Evolutionary conservation across 2,888 invertebrate genomes (phyloP).

Genomic region (Eupsilia transversa): DNA sequence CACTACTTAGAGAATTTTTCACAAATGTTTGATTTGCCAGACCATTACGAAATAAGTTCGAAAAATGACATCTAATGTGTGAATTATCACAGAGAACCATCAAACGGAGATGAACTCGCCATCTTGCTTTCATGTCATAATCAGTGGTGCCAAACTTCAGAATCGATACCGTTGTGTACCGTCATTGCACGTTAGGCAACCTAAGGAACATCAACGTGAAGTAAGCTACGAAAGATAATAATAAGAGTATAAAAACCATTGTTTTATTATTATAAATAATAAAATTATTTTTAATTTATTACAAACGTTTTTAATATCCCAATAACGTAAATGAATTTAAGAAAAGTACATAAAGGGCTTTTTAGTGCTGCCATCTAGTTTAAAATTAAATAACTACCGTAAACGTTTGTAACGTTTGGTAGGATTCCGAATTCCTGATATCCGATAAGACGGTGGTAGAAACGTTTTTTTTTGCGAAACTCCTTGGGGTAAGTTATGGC

Average conservation of each 20-base stretch:
- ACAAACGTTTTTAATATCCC: not conserved
- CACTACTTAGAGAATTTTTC: slow-evolving; percentile 76
- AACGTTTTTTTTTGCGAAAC: too few species aligned
- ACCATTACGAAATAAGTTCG: slow-evolving; percentile 83
- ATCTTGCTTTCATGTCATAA: slow-evolving; percentile 90
- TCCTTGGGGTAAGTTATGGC: too few species aligned
- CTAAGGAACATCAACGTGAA: slow-evolving; percentile 69
- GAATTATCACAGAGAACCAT: slow-evolving; percentile 87
- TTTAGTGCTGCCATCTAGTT: slow-evolving; percentile 56
- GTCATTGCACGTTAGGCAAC: slow-evolving; percentile 76
- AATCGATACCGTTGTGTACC: slow-evolving; percentile 74
- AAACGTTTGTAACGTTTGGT: not conserved
- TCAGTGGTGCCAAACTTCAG: slow-evolving; percentile 80
- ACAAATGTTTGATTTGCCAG: slow-evolving; percentile 74
- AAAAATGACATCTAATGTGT: slow-evolving; percentile 84
- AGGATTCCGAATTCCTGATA: too few species aligned
- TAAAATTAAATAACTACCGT: slow-evolving; percentile 13
- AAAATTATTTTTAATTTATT: not conserved
- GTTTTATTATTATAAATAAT: not conserved
- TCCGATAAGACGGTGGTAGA: too few species aligned
- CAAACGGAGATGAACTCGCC: slow-evolving; percentile 90
- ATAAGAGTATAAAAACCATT: not conserved
- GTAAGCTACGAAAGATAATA: slow-evolving; percentile 49
- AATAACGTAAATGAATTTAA: not conserved
- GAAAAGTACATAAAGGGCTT: not conserved